Base-by-base conservation (phyloP, 2,113 vertebrate species). In the Tonatia bakeri region DNA sequence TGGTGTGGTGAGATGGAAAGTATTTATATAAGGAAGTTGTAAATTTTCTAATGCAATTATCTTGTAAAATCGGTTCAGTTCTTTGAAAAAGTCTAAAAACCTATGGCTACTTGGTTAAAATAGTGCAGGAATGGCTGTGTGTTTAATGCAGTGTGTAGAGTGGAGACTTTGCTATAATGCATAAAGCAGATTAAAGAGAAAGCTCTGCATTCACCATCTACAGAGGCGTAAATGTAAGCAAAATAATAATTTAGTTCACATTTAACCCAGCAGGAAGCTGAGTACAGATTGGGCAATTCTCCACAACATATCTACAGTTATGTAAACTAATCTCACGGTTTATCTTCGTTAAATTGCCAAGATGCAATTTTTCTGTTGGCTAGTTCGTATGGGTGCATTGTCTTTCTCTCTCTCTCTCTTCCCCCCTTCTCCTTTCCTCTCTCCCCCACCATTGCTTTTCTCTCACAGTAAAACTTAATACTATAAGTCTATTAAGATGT, bases 201-300 rank as follows among this genome's bases (percentile, higher is more conserved):
- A 97, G 85, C 73, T 86, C 70, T 96, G 91, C 70, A 97, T 98
- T 98, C 97, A 86, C 90, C 97, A 81, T 95, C 95, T 94, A 95
- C 59, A 98, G 96, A 97, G 76, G 94, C 13, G 83, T 97, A 97
- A 97, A 97, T 98, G 96, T 97, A 97, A 98, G 96, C 96, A 98
- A 98, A 98, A 98, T 98, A 98, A 97, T 98, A 98, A 98, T 98
- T 98, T 98, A 98, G 96, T 76, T 97, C 97, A 94, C 96, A 98
- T 98, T 97, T 98, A 98, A 96, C 98, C 85, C 98, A 98, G 98
- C 97, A 97, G 98, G 98, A 98, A 98, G 96, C 97, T 81, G 92
- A 70, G 87, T 95, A 82, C 95, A 98, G 97, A 97, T 40, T 15
- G 97, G 98, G 96, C 98, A 97, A 96, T 98, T 97, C 92, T 98